Conservation (phyloP, 2,113 vertebrate species). For the Pseudopipra pipra region DNA sequence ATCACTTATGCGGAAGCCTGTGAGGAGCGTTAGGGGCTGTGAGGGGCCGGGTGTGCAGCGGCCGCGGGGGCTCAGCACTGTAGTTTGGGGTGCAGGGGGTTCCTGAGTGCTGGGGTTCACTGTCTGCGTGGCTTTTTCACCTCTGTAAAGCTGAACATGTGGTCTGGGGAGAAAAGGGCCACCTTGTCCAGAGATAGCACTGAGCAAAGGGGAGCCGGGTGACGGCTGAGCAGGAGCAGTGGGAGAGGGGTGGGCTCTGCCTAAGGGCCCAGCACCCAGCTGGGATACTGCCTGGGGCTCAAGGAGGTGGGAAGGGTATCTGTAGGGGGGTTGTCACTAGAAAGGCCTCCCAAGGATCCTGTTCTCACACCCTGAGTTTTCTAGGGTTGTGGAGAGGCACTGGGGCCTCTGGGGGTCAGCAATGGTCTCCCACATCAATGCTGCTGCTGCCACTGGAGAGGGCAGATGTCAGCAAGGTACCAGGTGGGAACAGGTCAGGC, state of each 20-base stretch:
- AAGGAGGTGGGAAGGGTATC: neutral
- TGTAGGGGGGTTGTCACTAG: no score
- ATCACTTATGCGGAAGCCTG: neutral
- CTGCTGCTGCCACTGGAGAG: neutral
- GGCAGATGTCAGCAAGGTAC: neutral
- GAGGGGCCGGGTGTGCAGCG: neutral
- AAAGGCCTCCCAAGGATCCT: neutral
- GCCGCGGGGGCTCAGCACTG: neutral
- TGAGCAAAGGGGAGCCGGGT: accelerated
- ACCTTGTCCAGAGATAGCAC: accelerated
- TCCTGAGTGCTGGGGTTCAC: neutral
- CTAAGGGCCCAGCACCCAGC: neutral
- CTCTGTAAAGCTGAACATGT: accelerated
- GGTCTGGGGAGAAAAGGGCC: neutral
- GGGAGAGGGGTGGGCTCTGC: neutral
- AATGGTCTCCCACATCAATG: accelerated
- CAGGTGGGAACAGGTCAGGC: neutral
- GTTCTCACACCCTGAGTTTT: neutral
- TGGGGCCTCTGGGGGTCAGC: accelerated
- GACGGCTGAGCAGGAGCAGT: neutral
- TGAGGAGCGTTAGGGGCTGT: neutral
- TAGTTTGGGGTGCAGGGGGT: neutral
- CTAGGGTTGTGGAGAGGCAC: no score
- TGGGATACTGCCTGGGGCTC: neutral
- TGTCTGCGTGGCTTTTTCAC: neutral